A percentile compares a stretch with the other conserved stretches of the same genome.
These are phyloP conservation scores for Prolemur simus DNA, from an alignment of 2,113 vertebrate genomes.

Conservation along the genomic window DNA sequence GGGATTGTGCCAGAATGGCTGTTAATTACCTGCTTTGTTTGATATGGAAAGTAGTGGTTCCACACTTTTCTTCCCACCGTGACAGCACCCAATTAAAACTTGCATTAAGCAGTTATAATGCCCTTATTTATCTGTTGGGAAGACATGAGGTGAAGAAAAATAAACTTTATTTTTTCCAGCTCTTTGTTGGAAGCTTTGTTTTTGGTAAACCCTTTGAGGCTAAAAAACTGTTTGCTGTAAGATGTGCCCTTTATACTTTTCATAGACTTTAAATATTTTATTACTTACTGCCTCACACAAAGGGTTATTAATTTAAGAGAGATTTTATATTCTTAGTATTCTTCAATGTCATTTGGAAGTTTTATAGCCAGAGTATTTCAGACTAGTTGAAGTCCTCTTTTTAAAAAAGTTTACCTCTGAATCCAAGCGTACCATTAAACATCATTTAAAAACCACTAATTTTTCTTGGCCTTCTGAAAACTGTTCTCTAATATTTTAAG, in stretches of 20 bases:
- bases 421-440: not conserved
- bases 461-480: not conserved
- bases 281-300: not conserved
- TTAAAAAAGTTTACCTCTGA: not conserved
- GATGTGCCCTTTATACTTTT: constrained; percentile 34
- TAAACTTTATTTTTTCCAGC: constrained; percentile 60
- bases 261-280: not conserved
- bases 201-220: constrained; percentile 17
- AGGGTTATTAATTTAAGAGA: not conserved
- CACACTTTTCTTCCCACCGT: constrained; percentile 70
- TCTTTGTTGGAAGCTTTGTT: constrained; percentile 59
- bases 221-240: constrained; percentile 32
- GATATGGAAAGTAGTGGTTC: constrained; percentile 82
- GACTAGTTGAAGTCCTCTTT: not conserved
- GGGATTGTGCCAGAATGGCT: constrained; percentile 82
- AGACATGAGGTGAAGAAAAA: constrained; percentile 76
- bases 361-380: not conserved
- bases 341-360: not conserved
- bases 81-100: constrained; percentile 82
- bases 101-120: constrained; percentile 80
- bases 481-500: not conserved
- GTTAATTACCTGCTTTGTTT: constrained; percentile 88
- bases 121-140: constrained; percentile 71
- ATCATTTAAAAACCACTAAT: not conserved
- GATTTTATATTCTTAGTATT: not conserved